A percentile compares a stretch with the other conserved stretches of the same genome.
Evolutionary conservation across 2,113 vertebrate genomes (phyloP).

Genomic region (Gobiocypris rarus): DNA sequence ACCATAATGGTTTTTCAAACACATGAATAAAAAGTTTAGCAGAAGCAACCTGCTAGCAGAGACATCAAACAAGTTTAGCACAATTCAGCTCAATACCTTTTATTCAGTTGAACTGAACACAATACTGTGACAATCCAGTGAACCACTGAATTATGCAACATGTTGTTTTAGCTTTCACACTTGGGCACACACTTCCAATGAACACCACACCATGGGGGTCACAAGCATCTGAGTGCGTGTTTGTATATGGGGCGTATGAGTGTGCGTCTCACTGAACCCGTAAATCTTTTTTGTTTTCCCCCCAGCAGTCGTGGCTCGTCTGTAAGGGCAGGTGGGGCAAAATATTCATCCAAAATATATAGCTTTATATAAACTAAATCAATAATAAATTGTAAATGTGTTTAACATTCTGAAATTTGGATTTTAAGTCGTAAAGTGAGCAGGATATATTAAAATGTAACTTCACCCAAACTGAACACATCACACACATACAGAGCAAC

Average conservation of each 20-base stretch:
- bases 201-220: neutral
- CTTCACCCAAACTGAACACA: conserved; percentile 19
- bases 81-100: neutral
- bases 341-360: no score
- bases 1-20: neutral
- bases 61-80: neutral
- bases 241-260: neutral
- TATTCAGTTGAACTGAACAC: conserved; percentile 7
- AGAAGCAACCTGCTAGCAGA: neutral
- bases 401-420: no score
- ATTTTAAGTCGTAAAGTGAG: no score
- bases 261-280: neutral
- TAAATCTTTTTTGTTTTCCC: no score
- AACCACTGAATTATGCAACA: conserved; percentile 25
- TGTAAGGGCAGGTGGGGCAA: no score
- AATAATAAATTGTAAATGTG: no score
- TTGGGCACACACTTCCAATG: neutral
- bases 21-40: neutral
- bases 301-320: no score
- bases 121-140: neutral
- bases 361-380: no score
- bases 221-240: neutral
- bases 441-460: no score
- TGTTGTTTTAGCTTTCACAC: conserved; percentile 12
- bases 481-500: neutral